Evolutionary conservation across 2,797 vertebrate genomes (phyloP), one percentile per base, ranked within the genome.

Genomic region (Chlorospingus semifuscus): DNA sequence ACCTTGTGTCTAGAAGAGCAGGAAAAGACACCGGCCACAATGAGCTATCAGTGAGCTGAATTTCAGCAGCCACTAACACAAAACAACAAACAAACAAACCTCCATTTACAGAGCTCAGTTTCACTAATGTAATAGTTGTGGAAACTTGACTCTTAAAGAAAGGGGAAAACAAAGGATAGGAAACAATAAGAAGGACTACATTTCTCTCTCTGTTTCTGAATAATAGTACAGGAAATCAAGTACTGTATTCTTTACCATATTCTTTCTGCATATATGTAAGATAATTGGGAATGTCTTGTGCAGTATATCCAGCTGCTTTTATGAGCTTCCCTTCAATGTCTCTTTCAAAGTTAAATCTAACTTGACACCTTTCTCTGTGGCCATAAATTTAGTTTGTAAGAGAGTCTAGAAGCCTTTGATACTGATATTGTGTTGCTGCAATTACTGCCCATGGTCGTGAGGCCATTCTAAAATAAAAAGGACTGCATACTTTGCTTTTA

Each of bases 401-500:
- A 92, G 72, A 56, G 46, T 20, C 59, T 36, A 44, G 77, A 86
- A 93, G 59, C 36, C 83, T 96, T 96, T 95, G 91, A 89, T 94
- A 89, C 76, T 80, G 87, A 93, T 91, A 74, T 5, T 66, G 46
- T 82, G 39, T 75, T 89, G 74, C 66, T 87, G 80, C 83, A 94
- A 85, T 94, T 96, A 96, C 78, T 90, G 83, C 39, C 61, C 13
- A 0, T 63, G 83, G 77, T 92, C 88, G 77, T 94, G 77, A 2
- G 7, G 90, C 80, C 75, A 29, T 82, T 66, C 56, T 92, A 16
- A 94, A 95, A 93, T 95, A 83, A 93, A 88, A 94, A 92, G 70
- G 18, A 46, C 60, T 94, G 74, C 66, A 71, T 88, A 68, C 46
- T 93, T 94, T 20, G 34, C 86, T 96, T 94, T 96, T 81, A 93